A percentile compares a stretch with the other conserved stretches of the same genome.
These are phyloP conservation scores for Propithecus deckenii DNA, from an alignment of 2,797 vertebrate species.

Conservation along the genomic window DNA sequence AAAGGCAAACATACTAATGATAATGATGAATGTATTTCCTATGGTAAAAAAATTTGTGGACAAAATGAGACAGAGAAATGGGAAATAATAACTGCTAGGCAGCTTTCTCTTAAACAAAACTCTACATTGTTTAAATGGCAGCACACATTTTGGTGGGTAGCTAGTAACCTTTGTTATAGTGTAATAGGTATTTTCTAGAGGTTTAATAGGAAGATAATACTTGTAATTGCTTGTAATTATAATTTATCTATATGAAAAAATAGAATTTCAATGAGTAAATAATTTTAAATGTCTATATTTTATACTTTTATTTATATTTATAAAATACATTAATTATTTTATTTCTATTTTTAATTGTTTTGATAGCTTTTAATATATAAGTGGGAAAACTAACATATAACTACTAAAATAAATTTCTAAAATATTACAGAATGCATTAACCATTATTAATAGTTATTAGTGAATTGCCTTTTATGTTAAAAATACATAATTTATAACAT, in stretches of 20 bases:
- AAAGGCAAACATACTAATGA: background rate
- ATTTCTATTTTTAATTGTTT: background rate
- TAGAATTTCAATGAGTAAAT: background rate
- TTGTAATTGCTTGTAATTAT: background rate
- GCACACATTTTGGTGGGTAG: background rate
- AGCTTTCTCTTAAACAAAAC: background rate
- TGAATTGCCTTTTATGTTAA: background rate
- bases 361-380: background rate
- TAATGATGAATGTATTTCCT: background rate
- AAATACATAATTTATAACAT: background rate
- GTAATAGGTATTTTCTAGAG: background rate
- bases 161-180: background rate
- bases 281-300: background rate
- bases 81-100: background rate
- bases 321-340: background rate
- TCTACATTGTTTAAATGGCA: background rate
- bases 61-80: background rate
- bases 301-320: background rate
- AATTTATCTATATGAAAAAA: background rate
- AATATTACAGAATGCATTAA: background rate
- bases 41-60: background rate
- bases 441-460: background rate
- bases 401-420: background rate
- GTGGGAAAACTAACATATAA: background rate
- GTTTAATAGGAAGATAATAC: background rate